Conservation (phyloP, 1,140 invertebrate species). For the Caenorhabditis latens region DNA sequence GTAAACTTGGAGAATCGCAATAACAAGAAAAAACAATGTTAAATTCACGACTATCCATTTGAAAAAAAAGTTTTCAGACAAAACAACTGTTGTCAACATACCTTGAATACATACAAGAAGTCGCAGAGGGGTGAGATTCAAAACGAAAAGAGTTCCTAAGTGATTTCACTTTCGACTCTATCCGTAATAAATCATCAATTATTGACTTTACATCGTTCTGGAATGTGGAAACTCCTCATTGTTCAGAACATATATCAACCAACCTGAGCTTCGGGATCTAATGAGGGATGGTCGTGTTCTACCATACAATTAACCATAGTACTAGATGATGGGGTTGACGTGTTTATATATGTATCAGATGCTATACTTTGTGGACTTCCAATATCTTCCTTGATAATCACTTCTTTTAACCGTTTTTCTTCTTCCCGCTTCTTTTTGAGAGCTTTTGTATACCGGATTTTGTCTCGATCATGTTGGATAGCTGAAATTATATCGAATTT, state of each 20-base stretch:
- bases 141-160: conserved; percentile 57
- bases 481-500: conserved; percentile 44
- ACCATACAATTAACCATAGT: conserved; percentile 43
- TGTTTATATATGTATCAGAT: conserved; percentile 60
- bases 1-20: not conserved
- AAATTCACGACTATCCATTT: not conserved
- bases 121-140: conserved; percentile 54
- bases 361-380: conserved; percentile 54
- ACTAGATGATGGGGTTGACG: conserved; percentile 60
- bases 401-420: conserved; percentile 57
- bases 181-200: conserved; percentile 49
- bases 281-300: conserved; percentile 45
- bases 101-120: conserved; percentile 61
- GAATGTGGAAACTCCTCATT: not conserved
- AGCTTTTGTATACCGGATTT: conserved; percentile 65
- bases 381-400: conserved; percentile 57
- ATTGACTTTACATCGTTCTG: conserved; percentile 56
- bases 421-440: conserved; percentile 65
- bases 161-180: conserved; percentile 59
- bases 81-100: conserved; percentile 5
- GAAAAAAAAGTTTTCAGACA: not conserved
- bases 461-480: conserved; percentile 67
- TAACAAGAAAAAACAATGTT: not conserved
- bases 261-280: conserved; percentile 51
- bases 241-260: not conserved